Conservation (phyloP, 2,797 vertebrate genomes). For the Chelidonichthys spinosus region DNA sequence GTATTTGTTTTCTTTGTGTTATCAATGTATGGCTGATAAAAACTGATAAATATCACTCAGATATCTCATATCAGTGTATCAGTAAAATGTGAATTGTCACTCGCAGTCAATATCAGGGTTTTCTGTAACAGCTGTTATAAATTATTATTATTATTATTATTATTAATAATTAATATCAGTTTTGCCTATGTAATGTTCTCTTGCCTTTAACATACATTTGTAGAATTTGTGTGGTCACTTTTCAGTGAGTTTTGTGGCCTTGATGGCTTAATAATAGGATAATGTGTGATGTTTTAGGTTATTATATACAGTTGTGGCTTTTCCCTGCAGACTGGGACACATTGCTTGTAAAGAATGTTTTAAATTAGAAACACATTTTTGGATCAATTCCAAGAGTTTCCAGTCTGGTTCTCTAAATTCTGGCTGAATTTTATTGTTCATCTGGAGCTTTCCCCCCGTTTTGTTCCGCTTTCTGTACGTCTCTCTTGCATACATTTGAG, state of each 20-base stretch:
- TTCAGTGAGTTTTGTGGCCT: background rate
- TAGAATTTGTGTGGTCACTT: too few species aligned
- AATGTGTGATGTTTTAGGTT: background rate
- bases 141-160: too few species aligned
- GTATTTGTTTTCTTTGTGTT: background rate
- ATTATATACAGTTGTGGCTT: background rate
- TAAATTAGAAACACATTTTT: conserved; percentile 15
- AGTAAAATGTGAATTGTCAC: too few species aligned
- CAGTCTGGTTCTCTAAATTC: conserved; percentile 1
- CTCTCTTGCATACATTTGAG: background rate
- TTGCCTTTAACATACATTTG: too few species aligned
- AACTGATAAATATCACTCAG: background rate
- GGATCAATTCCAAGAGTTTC: background rate
- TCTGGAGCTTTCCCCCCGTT: background rate
- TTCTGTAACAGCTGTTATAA: too few species aligned
- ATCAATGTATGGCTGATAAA: background rate
- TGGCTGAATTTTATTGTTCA: background rate
- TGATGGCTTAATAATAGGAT: background rate
- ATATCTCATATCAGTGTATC: too few species aligned
- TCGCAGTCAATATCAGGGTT: too few species aligned
- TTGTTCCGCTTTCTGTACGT: background rate
- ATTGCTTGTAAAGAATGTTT: conserved; percentile 5
- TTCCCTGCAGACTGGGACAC: background rate
- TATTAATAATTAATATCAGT: too few species aligned
- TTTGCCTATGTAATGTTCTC: too few species aligned